Base-by-base conservation (phyloP, 2,113 vertebrate species). In the Macquaria australasica region DNA sequence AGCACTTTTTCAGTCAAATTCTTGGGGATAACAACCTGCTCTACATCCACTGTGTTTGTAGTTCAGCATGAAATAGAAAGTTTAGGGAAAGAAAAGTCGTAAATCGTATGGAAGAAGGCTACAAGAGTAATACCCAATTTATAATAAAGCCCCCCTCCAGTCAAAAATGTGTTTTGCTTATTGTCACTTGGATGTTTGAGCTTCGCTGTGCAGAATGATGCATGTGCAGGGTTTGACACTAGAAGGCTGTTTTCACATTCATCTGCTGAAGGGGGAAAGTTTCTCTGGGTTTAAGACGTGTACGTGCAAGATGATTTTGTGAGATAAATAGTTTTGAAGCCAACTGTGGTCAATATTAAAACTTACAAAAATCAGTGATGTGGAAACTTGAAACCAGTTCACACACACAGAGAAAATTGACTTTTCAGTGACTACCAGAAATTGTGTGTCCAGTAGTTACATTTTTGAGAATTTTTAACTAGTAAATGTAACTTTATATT, bases 1-100 rank as follows among this genome's bases (percentile, higher is more conserved):
- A n/a, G 63, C 45, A 82, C 37, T 48, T 91, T 89, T 84, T 60
- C 45, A 68, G 34, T 68, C 34, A 66, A 50, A 79, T 83, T 88
- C 66, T 83, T 87, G 74, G 50, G 53, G 25, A 72, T 64, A 81
- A 84, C 10, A 73, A 73, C 15, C 15, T 80, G 69, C 20, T 18
- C 72, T 55, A 70, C 28, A 76, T 77, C n/a, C 28, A 59, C 37
- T 18, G 28, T 72, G 2, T 67, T 67, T 70, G 18, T 62, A 56
- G 39, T n/a, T 18, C n/a, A 55, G 50, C 21, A n/a, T 25, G 12
- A 79, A 28, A 60, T 21, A 50, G 5, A 20, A 50, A 12, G 28
- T 18, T 50, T 50, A 37, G 3, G 51, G 14, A 48, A 18, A 2
- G 20, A 69, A 78, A 68, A 50, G 20, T n/a, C 3, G 23, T 18